These are phyloP conservation scores for Ditula angustiorana DNA, from an alignment of 2,888 invertebrate genomes.

Conservation along the genomic window DNA sequence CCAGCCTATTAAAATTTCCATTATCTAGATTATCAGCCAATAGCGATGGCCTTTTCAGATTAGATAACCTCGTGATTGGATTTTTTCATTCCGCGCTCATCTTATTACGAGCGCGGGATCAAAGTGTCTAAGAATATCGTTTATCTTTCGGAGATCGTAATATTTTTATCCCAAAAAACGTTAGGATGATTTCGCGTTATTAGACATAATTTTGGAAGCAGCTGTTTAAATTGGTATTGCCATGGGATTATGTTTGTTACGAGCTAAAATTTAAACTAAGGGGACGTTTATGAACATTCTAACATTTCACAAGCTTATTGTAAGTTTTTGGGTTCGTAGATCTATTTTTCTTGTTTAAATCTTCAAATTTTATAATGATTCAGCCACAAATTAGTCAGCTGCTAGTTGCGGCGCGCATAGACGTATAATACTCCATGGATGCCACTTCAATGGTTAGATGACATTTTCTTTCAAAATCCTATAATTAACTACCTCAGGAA, in stretches of 20 bases:
- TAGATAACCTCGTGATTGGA: conserved; percentile 12
- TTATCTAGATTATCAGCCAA: conserved; percentile 40
- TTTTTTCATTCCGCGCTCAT: conserved; percentile 4
- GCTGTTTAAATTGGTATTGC: not conserved
- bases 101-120: not conserved
- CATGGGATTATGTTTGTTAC: not conserved
- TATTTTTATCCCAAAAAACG: not conserved
- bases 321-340: too few species aligned
- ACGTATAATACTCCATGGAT: too few species aligned
- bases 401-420: too few species aligned
- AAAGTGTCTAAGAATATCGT: conserved; percentile 1
- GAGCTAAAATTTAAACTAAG: too few species aligned
- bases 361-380: too few species aligned
- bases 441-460: too few species aligned
- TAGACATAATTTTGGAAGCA: not conserved
- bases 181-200: not conserved
- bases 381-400: too few species aligned
- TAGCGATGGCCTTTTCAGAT: conserved; percentile 4
- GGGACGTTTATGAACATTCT: too few species aligned
- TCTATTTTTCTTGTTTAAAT: too few species aligned
- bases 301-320: too few species aligned
- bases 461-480: too few species aligned
- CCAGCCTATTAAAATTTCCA: conserved; percentile 47
- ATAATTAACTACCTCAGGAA: too few species aligned
- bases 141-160: conserved; percentile 1